phyloP scores from a whole-genome alignment of 2,113 vertebrate species.

The Vireo altiloquus region DNA sequence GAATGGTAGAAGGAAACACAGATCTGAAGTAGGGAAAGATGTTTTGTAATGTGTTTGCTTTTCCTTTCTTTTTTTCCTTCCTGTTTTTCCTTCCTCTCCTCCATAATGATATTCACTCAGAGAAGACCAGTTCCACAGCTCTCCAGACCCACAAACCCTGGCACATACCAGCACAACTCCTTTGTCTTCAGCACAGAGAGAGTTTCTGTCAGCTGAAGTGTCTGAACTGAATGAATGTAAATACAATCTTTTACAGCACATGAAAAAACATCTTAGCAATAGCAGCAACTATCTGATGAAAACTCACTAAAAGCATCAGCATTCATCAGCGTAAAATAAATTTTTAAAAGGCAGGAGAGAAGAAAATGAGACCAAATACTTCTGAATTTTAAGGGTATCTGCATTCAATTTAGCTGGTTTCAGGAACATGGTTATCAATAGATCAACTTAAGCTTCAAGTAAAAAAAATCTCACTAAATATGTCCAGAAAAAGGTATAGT shows the following conservation, averaged over 20 bases:
- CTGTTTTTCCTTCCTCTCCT: background rate
- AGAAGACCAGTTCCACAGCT: background rate
- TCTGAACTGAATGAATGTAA: background rate
- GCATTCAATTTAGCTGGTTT: background rate
- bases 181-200: background rate
- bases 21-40: background rate
- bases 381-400: background rate
- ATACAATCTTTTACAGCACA: background rate
- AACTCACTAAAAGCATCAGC: background rate
- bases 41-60: background rate
- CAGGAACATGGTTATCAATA: background rate
- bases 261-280: background rate
- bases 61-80: no score
- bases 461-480: background rate
- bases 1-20: background rate
- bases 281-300: background rate
- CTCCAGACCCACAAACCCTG: background rate
- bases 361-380: background rate
- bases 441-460: background rate
- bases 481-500: background rate
- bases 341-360: background rate
- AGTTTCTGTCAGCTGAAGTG: background rate
- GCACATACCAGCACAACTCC: background rate
- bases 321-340: background rate
- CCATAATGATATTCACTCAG: rapidly evolving